A percentile compares a stretch with the other conserved stretches of the same genome.
Evolutionary conservation across 92 coral and sea anemone genomes (phyloP).

Genomic region (Zoanthus solanderi): DNA sequence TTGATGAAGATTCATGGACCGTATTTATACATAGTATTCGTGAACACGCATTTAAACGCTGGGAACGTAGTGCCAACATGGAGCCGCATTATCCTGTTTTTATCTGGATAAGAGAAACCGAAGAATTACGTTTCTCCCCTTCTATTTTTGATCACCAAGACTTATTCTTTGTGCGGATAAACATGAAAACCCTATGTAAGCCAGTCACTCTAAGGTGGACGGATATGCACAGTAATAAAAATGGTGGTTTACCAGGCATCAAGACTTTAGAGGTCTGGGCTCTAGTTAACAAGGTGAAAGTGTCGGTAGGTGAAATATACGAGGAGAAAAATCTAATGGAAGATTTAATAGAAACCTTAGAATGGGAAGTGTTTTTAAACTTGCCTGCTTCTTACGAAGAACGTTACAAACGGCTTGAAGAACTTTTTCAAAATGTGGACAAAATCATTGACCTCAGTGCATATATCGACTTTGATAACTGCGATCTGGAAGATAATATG

Average conservation of each 20-base stretch:
- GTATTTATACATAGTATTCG: conserved; percentile 46
- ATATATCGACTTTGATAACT: conserved; percentile 61
- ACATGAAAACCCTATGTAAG: conserved; percentile 43
- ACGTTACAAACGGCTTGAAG: conserved; percentile 67
- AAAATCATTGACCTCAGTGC: conserved; percentile 76
- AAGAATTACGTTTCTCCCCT: conserved; percentile 35
- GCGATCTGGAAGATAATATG: conserved; percentile 72
- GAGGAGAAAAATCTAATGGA: conserved; percentile 67
- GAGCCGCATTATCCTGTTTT: conserved; percentile 71
- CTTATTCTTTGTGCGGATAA: conserved; percentile 53
- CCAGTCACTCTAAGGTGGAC: conserved; percentile 21
- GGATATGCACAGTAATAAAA: neutral
- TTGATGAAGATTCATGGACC: conserved; percentile 20
- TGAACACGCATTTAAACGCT: conserved; percentile 40
- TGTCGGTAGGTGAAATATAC: conserved; percentile 29
- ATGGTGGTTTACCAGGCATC: conserved; percentile 5
- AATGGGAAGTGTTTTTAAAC: conserved; percentile 69
- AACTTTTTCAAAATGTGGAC: conserved; percentile 82
- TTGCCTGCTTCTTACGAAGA: conserved; percentile 64
- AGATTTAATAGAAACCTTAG: conserved; percentile 57
- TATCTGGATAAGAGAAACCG: conserved; percentile 63
- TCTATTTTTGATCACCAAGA: conserved; percentile 60
- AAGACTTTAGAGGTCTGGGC: conserved; percentile 72
- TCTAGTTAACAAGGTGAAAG: conserved; percentile 50
- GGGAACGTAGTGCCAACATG: conserved; percentile 2